Evolutionary conservation across 2,888 invertebrate genomes (phyloP).

Genomic region (Barypeithes pellucidus): DNA sequence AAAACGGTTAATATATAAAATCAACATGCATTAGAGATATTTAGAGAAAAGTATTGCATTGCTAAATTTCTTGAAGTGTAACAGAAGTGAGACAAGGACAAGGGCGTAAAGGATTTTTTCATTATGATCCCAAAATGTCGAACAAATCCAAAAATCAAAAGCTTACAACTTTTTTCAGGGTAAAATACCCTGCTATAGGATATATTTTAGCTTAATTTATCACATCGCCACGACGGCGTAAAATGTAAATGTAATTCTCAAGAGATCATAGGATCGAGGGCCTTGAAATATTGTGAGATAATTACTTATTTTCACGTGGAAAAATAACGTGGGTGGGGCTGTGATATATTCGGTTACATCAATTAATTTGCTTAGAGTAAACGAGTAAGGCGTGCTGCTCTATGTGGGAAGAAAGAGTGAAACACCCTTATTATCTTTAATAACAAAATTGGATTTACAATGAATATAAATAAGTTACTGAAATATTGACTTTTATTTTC

Average conservation of each 20-base stretch:
- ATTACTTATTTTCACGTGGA: constrained; percentile 27
- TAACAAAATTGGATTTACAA: background rate
- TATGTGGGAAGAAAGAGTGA: background rate
- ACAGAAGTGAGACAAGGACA: too few relatives aligned
- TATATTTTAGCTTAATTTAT: constrained; percentile 32
- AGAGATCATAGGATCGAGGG: constrained; percentile 11
- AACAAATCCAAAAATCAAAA: too few relatives aligned
- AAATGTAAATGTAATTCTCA: constrained; percentile 35
- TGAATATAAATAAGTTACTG: too few relatives aligned
- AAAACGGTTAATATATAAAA: too few relatives aligned
- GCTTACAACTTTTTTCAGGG: too few relatives aligned
- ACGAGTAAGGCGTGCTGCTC: background rate
- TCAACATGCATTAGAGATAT: too few relatives aligned
- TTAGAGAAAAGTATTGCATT: too few relatives aligned
- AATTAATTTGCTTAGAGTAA: background rate
- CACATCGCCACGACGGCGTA: constrained; percentile 4
- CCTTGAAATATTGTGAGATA: constrained; percentile 17
- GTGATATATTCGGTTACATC: background rate
- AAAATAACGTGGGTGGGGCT: constrained; percentile 14
- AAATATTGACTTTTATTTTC: too few relatives aligned
- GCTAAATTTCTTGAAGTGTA: too few relatives aligned
- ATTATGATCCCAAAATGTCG: too few relatives aligned
- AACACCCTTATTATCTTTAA: background rate
- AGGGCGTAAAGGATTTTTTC: too few relatives aligned
- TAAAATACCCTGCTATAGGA: too few relatives aligned